Percentiles rank a stretch among this genome's conserved stretches.
Conservation (phyloP, 2,888 invertebrate genomes). For the Frankliniella intonsa region DNA sequence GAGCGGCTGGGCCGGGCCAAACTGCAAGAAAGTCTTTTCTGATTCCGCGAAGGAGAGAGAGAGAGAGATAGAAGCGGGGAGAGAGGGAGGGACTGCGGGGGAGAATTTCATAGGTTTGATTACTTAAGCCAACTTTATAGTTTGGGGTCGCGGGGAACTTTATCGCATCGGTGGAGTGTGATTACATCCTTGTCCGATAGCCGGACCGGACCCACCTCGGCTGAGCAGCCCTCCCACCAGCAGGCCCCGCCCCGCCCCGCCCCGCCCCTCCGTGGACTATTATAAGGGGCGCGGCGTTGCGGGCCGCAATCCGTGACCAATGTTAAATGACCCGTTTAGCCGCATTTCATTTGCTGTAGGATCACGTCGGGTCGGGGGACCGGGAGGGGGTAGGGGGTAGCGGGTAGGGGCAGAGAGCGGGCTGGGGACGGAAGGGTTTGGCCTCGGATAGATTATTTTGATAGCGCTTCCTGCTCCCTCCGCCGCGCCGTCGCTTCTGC, state of each 20-base stretch:
- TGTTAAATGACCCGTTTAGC: conserved; percentile 22
- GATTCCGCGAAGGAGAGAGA: not conserved
- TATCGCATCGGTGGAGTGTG: not conserved
- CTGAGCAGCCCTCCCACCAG: not conserved
- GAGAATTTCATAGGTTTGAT: conserved; percentile 11
- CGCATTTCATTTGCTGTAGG: conserved; percentile 19
- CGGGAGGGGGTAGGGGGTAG: not conserved
- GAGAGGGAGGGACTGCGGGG: not conserved
- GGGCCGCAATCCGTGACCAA: conserved; percentile 13
- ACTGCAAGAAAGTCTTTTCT: not conserved
- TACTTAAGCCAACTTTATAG: conserved; percentile 20
- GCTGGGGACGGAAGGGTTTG: not conserved
- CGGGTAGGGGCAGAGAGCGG: not conserved
- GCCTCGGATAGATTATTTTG: too few species aligned
- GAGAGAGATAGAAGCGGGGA: not conserved
- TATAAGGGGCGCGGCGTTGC: not conserved
- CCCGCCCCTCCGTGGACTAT: not conserved
- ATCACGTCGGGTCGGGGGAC: not conserved
- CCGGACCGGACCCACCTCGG: conserved; percentile 1
- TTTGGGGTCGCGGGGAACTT: not conserved
- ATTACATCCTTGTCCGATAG: conserved; percentile 18
- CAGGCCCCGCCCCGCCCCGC: not conserved
- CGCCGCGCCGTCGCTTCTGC: too few species aligned
- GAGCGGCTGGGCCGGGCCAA: not conserved
- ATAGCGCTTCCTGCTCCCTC: too few species aligned